Conservation (phyloP, 2,797 vertebrate species). For the Craterocephalus amniculus region DNA sequence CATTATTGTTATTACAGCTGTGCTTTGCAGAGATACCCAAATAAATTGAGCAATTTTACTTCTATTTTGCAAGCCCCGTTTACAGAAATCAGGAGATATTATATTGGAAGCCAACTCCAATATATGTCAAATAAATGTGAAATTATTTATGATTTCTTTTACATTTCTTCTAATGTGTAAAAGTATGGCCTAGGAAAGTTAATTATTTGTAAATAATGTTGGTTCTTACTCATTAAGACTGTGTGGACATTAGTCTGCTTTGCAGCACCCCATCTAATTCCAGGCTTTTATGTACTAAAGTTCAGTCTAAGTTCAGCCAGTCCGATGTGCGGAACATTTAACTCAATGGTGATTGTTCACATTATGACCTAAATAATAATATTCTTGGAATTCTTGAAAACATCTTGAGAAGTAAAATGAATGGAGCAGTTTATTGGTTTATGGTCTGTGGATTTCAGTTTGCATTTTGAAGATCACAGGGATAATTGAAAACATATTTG, state of each 20-base stretch:
- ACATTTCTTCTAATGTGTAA: too few relatives aligned
- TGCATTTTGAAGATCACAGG: too few relatives aligned
- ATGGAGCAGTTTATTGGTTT: background rate
- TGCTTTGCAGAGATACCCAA: background rate
- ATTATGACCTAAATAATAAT: background rate
- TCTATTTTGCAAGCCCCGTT: background rate
- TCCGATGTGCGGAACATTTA: background rate
- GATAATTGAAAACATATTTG: too few relatives aligned
- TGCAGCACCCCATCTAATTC: constrained; percentile 36
- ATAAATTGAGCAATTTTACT: background rate
- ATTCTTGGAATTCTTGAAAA: background rate
- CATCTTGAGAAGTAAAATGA: background rate
- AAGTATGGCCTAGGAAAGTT: too few relatives aligned
- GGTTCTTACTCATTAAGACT: background rate
- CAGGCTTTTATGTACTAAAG: constrained; percentile 45
- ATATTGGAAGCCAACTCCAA: background rate
- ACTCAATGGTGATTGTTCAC: constrained; percentile 2
- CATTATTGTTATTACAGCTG: too few relatives aligned
- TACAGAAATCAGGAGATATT: background rate
- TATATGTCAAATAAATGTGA: background rate
- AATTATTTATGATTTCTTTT: too few relatives aligned
- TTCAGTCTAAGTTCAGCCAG: constrained; percentile 36
- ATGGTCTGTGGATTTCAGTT: too few relatives aligned
- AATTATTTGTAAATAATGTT: background rate
- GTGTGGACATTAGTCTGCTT: constrained; percentile 22